Evolutionary conservation across 2,113 vertebrate genomes (phyloP).

Genomic region (Manacus vitellinus): DNA sequence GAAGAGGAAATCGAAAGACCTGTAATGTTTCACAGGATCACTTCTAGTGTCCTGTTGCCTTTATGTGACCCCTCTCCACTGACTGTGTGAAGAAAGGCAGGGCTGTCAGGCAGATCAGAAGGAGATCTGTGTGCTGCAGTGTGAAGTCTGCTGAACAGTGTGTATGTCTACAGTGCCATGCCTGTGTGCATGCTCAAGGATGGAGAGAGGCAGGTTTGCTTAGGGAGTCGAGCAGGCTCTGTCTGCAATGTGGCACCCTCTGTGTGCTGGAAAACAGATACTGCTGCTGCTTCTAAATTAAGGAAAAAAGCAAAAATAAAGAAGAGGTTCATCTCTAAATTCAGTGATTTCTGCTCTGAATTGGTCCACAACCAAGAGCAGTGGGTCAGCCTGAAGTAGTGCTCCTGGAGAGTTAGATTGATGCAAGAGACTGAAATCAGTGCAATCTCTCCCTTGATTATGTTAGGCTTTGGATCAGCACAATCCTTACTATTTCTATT

Average conservation of each 20-base stretch:
- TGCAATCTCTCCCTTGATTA: background rate
- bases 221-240: accelerated
- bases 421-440: background rate
- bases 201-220: accelerated
- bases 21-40: background rate
- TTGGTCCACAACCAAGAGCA: background rate
- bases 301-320: background rate
- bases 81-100: background rate
- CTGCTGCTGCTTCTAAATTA: background rate
- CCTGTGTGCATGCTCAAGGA: accelerated
- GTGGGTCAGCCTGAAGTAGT: background rate
- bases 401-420: background rate
- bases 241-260: background rate
- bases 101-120: background rate
- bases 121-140: background rate
- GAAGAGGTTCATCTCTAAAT: background rate
- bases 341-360: background rate
- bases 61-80: background rate
- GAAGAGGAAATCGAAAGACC: background rate
- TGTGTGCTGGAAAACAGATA: background rate
- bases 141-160: background rate
- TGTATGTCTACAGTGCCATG: accelerated
- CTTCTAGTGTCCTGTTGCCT: background rate
- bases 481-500: background rate
- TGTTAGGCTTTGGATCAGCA: background rate